Conservation (phyloP, 2,113 vertebrate genomes). For the Pavo muticus region DNA sequence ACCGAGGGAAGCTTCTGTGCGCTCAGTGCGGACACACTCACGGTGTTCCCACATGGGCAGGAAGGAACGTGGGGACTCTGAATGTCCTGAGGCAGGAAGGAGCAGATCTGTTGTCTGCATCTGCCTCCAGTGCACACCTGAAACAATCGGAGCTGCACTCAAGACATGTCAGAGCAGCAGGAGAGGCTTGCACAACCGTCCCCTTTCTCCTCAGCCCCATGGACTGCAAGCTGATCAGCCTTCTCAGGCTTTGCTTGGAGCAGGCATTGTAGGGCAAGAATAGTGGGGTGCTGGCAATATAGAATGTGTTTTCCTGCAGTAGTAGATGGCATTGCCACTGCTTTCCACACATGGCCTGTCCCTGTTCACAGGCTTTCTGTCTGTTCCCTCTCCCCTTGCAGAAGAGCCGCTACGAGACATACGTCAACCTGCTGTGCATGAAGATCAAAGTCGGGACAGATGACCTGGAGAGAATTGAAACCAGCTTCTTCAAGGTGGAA, state of each 20-base stretch:
- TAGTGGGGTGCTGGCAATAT: not conserved
- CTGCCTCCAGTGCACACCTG: not conserved
- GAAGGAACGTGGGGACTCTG: not conserved
- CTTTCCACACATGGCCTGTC: not conserved
- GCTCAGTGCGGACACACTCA: not conserved
- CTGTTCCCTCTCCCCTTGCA: constrained; percentile 70
- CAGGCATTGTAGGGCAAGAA: not conserved
- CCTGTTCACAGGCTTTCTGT: constrained; percentile 32
- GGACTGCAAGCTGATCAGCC: not conserved
- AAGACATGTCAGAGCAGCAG: not conserved
- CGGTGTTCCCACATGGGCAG: not conserved
- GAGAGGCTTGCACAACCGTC: not conserved
- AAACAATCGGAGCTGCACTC: not conserved
- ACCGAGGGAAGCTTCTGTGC: not conserved
- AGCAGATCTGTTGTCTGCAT: not conserved
- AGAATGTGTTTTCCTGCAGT: not conserved
- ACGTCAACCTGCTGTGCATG: constrained; percentile 90
- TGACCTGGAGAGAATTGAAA: constrained; percentile 94
- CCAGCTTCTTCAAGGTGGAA: constrained; percentile 84
- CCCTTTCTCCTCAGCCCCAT: not conserved
- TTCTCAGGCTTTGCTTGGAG: not conserved
- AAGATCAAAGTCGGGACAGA: constrained; percentile 90
- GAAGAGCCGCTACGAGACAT: constrained; percentile 96
- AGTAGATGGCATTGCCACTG: not conserved
- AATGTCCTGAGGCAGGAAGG: not conserved